Base-by-base conservation (phyloP, 2,113 vertebrate species). In the Eubucco bourcierii region DNA sequence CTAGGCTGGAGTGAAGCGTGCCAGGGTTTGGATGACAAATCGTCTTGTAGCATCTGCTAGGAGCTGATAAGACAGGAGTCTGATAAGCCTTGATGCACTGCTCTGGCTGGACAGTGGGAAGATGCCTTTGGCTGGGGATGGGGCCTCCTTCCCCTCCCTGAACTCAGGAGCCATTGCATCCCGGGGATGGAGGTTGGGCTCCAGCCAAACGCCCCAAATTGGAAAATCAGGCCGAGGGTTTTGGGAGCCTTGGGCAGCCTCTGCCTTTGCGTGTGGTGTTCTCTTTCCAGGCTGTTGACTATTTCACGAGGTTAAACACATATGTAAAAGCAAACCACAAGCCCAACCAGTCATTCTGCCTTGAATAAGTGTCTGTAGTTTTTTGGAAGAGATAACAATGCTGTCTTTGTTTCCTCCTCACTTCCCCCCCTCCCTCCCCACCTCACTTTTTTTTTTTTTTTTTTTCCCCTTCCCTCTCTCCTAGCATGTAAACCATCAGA, bases 311-410 rank as follows among this genome's bases (percentile, higher is more conserved):
- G 95, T 96, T 96, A 94, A 96, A 90, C 87, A 95, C 96, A 96
- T 94, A 95, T 96, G 95, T 94, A 90, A 88, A 90, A 93, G 88
- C 94, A 96, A 96, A 96, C 96, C 96, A 97, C 90, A 97, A 90
- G 39, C 94, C 87, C 82, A 93, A 82, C 72, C 55, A 83, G 64
- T 95, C 92, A 94, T 93, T 93, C 91, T 92, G 71, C 84, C 91
- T 96, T 96, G 89, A 96, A 95, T 92, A 96, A 90, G 78, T 60
- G 61, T 95, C 92, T 90, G 84, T 58, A 94, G 80, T 85, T 92
- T 93, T 96, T 90, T 94, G 90, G 95, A 96, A 94, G 89, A 96
- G 87, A 97, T 95, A 97, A 97, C 88, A 97, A 97, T 96, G 95
- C 80, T 52, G 90, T 89, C 95, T 97, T 97, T 97, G 95, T 97